Base-by-base conservation (phyloP, 1,140 invertebrate species). In the Bombyx mori region DNA sequence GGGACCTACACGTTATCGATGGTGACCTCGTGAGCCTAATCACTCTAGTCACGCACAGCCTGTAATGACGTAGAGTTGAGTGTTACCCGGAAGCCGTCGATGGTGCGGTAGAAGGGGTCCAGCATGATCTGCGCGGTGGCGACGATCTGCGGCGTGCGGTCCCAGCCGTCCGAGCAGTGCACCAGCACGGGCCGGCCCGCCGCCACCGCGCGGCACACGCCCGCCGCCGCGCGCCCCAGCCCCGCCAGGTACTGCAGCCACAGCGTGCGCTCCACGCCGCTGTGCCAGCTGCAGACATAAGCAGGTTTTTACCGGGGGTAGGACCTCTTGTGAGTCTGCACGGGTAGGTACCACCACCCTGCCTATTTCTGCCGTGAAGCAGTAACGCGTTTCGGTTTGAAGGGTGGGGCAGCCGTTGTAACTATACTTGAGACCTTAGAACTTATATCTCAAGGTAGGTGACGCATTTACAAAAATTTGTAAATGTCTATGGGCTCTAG, bases 111-210 rank as follows among this genome's bases (percentile, higher is more conserved):
- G 87, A 94, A 96, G 7, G 97, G 96, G 89, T 99, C 97, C 12
- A 99, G 88, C 68, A 98, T 88, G n/a, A 99, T 89, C 84, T 98
- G 93, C 12, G 96, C 95, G 46, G 98, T 90, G 8, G 96, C 93
- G 3, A 97, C 94, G 64, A 98, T 96, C 88, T 99, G 97, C 7
- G 97, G 95, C 48, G 97, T 99, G 62, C 97, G 91, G 88, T 99
- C 97, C 97, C 97, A 99, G 7, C 97, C 97, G 89, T 99, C 97
- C 3, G 95, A 97, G 85, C 97, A 99, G 81, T 99, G 97, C 0
- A 99, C 96, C 54, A 99, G 89, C 45, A 97, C 97, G 35, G 98
- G 97, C 43, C 96, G 91, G 58, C 93, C 95, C 58, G 97, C 94
- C 43, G 91, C 93, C 47, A 97, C 92, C 0, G 95, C 93, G 54